Base-by-base conservation (phyloP, 2,888 invertebrate genomes). In the Idaea dimidiata region DNA sequence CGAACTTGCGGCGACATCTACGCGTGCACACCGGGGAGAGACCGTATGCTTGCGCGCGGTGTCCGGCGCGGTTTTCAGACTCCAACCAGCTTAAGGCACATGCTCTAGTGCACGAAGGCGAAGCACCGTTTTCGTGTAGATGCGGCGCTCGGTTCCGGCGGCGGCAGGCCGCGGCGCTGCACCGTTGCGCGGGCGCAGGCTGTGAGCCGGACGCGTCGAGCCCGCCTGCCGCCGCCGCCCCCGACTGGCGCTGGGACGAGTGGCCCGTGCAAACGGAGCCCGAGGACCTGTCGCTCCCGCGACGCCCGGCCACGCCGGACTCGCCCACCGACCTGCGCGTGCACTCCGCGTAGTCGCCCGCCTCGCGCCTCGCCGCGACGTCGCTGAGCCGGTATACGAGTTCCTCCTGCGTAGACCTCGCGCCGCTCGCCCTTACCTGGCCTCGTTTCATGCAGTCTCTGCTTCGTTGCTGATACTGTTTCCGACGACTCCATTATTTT, bases 21-120 rank as follows among this genome's bases (percentile, higher is more conserved):
- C 94, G 98, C 61, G 98, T 98, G 0, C 98, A 98, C 86, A 98
- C 98, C 0, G 98, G 98, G 1, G 98, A 98, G 86, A 94, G 97
- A 17, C 98, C 98, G 0, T 98, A 97, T 86, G 95, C 95, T 14
- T 98, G 98, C 86, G 96, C 97, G 69, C 93, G 96, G 64, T 98
- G 98, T 86, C 94, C 96, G 7, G 95, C 97, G 54, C 95, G 96
- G 71, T 98, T 98, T 89, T 97, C 97, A 67, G 98, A 98, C 86
- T 97, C 97, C 6, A 98, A 98, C 82, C 98, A 98, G 84, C 91
- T 98, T 62, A 98, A 98, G 87, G 97, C 97, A 6, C 98, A 98
- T 82, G 94, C 95, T 78, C 89, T 98, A 69, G 97, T 97, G 62
- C 98, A 98, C 88, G 97, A 97, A 73, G 97, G 97, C 54, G 97